phyloP scores from a whole-genome alignment of 2,797 vertebrate species.

The Pseudocheirus occidentalis region DNA sequence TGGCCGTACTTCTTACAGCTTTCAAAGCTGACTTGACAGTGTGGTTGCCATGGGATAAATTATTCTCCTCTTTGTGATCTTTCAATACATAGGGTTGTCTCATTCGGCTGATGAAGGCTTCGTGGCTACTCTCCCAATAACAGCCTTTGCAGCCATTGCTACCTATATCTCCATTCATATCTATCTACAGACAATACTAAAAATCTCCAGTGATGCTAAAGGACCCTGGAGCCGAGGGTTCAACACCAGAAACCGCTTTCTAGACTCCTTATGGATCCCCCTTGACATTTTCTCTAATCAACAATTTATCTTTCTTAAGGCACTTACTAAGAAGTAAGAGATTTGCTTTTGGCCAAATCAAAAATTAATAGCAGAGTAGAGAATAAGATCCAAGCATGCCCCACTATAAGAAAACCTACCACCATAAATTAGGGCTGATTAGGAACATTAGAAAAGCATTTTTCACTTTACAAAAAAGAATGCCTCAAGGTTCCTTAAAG shows the following conservation, averaged over 20 bases:
- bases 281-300: neutral
- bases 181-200: neutral
- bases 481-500: neutral
- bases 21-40: neutral
- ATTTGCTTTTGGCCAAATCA: neutral
- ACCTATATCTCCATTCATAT: neutral
- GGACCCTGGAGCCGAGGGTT: neutral
- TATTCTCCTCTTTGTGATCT: neutral
- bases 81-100: neutral
- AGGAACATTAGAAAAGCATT: neutral
- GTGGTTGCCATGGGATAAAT: neutral
- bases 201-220: neutral
- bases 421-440: neutral
- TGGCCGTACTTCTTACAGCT: neutral
- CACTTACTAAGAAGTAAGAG: neutral
- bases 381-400: neutral
- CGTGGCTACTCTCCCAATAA: neutral
- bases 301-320: neutral
- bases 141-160: neutral
- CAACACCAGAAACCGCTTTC: neutral
- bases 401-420: neutral
- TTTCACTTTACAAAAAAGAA: neutral
- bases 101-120: neutral
- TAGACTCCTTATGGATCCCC: neutral
- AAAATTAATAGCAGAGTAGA: neutral